Evolutionary conservation across 2,888 invertebrate species (phyloP), one percentile per base, ranked within the genome.

Genomic region (Pseudococcus longispinus): DNA sequence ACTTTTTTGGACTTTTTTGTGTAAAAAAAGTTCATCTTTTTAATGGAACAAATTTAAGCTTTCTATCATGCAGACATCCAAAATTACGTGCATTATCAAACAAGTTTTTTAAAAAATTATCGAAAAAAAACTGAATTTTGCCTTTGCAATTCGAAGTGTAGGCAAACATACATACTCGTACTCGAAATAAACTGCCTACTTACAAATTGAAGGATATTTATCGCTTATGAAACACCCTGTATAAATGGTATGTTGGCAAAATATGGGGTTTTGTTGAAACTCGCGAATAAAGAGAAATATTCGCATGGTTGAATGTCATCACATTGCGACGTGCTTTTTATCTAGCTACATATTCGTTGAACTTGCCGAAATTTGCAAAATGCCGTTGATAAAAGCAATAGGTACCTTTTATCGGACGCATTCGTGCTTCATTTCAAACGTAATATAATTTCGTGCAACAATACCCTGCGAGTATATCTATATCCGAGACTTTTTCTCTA

Each of bases 381-480:
- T 32, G 29, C 29, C 2, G 29, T 29, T 70, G 70, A 70, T 70
- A 70, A 60, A 60, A 60, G 60, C 60, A 4, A 60, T 37, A 37
- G 37, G n/a, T 70, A 70, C 32, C 70, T 70, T 29, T 70, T 29
- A 70, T 70, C 70, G 70, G 70, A 70, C 70, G 70, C 70, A 70
- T 70, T 70, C 70, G 70, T 70, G 70, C 70, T 70, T 70, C 70
- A 70, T 70, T 70, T 70, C 70, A 70, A 18, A 70, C 70, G 70
- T 70, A 70, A 70, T 70, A 29, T 70, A 70, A 70, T 70, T 70
- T 70, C 70, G 29, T 15, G 70, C 70, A 70, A 70, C 70, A 70
- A 70, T 70, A 70, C 29, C 1, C 70, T 4, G n/a, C n/a, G n/a
- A n/a, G n/a, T n/a, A 70, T 29, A 29, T 32, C 13, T 51, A 51